phyloP scores from a whole-genome alignment of 2,797 vertebrate species.

The Acropternis orthonyx region DNA sequence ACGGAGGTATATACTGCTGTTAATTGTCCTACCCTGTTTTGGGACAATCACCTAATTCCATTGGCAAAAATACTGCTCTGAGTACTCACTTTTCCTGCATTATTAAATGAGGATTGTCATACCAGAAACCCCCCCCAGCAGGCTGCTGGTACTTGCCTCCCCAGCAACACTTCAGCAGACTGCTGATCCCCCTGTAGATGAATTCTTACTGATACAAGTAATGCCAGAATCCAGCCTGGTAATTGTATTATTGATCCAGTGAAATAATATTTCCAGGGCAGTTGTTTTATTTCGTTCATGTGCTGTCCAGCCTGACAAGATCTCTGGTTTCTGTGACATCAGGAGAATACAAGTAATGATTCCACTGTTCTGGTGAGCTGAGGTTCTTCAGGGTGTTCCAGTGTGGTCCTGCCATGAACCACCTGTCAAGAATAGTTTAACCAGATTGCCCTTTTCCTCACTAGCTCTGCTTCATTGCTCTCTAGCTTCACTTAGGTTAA shows the following conservation, averaged over 20 bases:
- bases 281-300: fast-evolving
- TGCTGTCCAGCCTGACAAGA: not conserved
- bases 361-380: not conserved
- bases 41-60: not conserved
- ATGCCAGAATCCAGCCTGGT: not conserved
- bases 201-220: not conserved
- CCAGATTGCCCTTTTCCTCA: not conserved
- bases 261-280: not conserved
- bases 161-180: not conserved
- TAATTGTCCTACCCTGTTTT: not conserved
- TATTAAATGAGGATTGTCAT: fast-evolving
- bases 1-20: no score
- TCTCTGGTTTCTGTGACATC: not conserved
- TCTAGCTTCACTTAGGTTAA: not conserved
- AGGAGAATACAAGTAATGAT: not conserved
- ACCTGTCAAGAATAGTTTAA: not conserved
- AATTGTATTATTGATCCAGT: not conserved
- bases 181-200: fast-evolving
- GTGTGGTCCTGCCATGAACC: not conserved
- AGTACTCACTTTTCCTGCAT: not conserved
- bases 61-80: not conserved
- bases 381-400: not conserved
- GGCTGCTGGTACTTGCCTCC: not conserved
- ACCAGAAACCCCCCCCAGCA: not conserved
- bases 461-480: not conserved